These are phyloP conservation scores for Dissostichus mawsoni DNA, from an alignment of 2,113 vertebrate species.

Conservation along the genomic window DNA sequence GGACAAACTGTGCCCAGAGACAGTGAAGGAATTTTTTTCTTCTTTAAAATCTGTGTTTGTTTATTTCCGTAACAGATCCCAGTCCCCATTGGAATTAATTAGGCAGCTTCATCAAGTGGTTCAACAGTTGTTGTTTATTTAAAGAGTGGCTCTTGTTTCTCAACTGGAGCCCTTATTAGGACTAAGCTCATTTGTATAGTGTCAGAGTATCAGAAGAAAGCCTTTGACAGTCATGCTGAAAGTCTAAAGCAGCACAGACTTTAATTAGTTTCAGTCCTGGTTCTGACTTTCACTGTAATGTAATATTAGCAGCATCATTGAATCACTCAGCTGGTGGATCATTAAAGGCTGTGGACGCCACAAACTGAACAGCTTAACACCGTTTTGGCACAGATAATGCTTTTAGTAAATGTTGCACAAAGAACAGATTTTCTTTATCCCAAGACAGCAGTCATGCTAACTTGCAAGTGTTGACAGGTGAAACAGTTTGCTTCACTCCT, in stretches of 20 bases:
- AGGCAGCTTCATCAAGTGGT: conserved; percentile 27
- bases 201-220: background rate
- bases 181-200: background rate
- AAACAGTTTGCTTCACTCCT: conserved; percentile 15
- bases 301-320: background rate
- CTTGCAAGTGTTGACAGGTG: conserved; percentile 39
- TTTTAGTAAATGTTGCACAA: conserved; percentile 26
- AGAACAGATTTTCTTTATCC: background rate
- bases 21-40: background rate
- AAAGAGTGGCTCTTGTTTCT: conserved; percentile 9
- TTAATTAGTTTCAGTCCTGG: background rate
- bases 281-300: background rate
- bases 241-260: too few species aligned
- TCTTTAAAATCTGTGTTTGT: conserved; percentile 5
- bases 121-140: conserved; percentile 45
- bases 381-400: background rate
- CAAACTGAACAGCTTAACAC: background rate
- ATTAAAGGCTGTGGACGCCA: background rate
- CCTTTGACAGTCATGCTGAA: background rate
- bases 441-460: conserved; percentile 16
- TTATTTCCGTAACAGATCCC: conserved; percentile 11
- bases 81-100: conserved; percentile 36
- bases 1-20: background rate
- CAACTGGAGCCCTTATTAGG: conserved; percentile 25
- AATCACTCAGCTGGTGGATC: background rate